These are phyloP conservation scores for Chaenodraco wilsoni DNA, from an alignment of 2,797 vertebrate species.

Conservation along the genomic window DNA sequence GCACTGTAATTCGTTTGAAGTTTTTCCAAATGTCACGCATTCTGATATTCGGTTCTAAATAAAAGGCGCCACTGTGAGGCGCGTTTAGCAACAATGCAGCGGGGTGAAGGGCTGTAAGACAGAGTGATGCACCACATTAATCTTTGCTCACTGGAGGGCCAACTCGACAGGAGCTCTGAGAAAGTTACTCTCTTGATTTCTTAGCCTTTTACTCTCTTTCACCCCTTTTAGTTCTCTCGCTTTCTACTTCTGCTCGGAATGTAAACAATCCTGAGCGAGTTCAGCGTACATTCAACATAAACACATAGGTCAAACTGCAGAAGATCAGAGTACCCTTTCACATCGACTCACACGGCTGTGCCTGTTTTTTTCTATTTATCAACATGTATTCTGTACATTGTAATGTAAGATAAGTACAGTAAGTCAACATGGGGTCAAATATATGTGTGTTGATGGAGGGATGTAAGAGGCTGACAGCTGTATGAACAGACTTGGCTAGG, in stretches of 20 bases:
- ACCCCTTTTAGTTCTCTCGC: neutral
- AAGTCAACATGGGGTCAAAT: neutral
- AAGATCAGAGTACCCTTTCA: neutral
- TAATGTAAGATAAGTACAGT: neutral
- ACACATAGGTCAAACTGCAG: constrained; percentile 20
- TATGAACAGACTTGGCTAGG: neutral
- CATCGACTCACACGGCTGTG: neutral
- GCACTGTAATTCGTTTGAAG: constrained; percentile 69
- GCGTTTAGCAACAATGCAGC: constrained; percentile 60
- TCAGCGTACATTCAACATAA: constrained; percentile 18
- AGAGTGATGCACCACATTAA: constrained; percentile 33
- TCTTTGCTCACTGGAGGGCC: constrained; percentile 51
- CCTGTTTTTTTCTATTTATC: constrained; percentile 15
- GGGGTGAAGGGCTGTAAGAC: constrained; percentile 48
- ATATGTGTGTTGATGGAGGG: neutral
- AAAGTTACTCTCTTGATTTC: constrained; percentile 36
- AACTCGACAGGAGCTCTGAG: constrained; percentile 15
- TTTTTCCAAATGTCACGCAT: constrained; percentile 73
- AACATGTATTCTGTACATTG: constrained; percentile 13
- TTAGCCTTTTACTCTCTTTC: constrained; percentile 34
- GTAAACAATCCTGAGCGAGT: constrained; percentile 1
- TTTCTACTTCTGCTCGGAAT: constrained; percentile 12
- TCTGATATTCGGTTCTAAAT: constrained; percentile 70
- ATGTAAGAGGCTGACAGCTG: constrained; percentile 5
- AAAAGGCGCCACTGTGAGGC: constrained; percentile 56